Evolutionary conservation across 2,113 vertebrate genomes (phyloP), one percentile per base, ranked within the genome.

Genomic region (Halcyon malimbica): DNA sequence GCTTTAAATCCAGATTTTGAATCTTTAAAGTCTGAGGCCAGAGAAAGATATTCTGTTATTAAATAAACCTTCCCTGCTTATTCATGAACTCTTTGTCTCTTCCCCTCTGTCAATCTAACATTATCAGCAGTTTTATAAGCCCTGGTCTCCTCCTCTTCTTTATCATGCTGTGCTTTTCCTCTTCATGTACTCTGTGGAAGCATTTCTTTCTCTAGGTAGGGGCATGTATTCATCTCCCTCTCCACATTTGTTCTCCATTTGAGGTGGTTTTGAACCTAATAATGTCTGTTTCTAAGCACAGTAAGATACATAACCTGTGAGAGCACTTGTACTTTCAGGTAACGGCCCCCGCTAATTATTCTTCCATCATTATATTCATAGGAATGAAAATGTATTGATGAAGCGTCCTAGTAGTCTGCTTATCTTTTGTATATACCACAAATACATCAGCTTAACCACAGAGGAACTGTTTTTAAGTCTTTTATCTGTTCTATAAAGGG

Each of bases 141-240:
- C 86, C 88, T 8, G 3, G 64, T 89, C 90, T 96, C 76, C 68
- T 70, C n/a, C 48, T 73, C 51, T 77, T 93, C 41, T 85, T 46
- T 71, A 39, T 93, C 83, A 96, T 69, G 71, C 79, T 93, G 91
- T 79, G 85, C 25, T 76, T 96, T 78, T 90, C 75, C 92, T 83
- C 56, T 91, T 90, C 81, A 69, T 87, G 87, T 96, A 68, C 46
- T 63, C 62, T 79, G 57, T 54, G n/a, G 9, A n/a, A 84, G 77
- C 73, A 90, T 92, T 96, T 94, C 78, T 94, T 96, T 95, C 97
- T 78, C 88, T 84, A 75, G 16, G 11, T 50, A 87, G 69, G 69
- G n/a, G 28, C 42, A 96, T 80, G 64, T 92, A 91, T 97, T 97
- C 85, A 85, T 96, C 83, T 89, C 42, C 26, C 17, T 88, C 65